phyloP scores from a whole-genome alignment of 2,797 vertebrate species.

The Dryobates pubescens region DNA sequence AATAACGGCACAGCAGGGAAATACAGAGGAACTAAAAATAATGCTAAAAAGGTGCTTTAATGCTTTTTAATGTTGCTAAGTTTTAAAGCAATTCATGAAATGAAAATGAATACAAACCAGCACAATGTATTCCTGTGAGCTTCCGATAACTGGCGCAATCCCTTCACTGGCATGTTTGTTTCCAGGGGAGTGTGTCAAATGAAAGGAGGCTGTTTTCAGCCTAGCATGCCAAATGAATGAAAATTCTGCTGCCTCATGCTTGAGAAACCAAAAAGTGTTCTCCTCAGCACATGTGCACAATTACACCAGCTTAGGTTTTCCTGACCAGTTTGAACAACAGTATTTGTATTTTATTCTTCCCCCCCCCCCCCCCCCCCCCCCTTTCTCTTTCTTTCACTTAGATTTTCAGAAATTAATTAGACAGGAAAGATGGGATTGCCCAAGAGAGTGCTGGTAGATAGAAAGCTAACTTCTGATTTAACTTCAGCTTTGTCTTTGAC shows the following conservation, averaged over 20 bases:
- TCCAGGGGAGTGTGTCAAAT: constrained; percentile 62
- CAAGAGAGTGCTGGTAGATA: not conserved
- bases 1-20: constrained; percentile 59
- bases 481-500: not conserved
- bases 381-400: not conserved
- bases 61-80: constrained; percentile 46
- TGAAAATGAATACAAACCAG: constrained; percentile 61
- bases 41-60: constrained; percentile 51
- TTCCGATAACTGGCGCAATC: constrained; percentile 64
- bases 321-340: not conserved
- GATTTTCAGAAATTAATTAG: not conserved
- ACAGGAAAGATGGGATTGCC: not conserved
- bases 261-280: constrained; percentile 44
- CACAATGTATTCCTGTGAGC: constrained; percentile 66
- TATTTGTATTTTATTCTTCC: not conserved
- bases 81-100: constrained; percentile 69
- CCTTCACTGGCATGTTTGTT: constrained; percentile 57
- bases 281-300: constrained; percentile 14
- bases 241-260: constrained; percentile 70
- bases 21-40: constrained; percentile 38
- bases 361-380: too few species aligned
- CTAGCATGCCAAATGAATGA: constrained; percentile 59
- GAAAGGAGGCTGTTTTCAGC: constrained; percentile 58
- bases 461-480: not conserved
- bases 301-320: not conserved